Percentiles rank a stretch among this genome's conserved stretches.
Conservation (phyloP, 2,888 invertebrate genomes). For the Craniophora ligustri region DNA sequence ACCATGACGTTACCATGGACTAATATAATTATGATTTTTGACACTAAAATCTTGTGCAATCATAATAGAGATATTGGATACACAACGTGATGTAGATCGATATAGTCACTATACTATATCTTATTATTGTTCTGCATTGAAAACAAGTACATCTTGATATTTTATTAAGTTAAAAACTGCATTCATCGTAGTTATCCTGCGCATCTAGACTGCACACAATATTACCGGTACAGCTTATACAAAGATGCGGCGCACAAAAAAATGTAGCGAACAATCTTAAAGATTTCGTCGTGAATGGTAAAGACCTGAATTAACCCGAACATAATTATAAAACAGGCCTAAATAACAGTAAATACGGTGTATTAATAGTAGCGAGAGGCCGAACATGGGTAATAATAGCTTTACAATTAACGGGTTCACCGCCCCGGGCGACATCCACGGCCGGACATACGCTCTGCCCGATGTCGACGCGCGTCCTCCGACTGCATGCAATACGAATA, state of each 20-base stretch:
- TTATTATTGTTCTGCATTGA: no score
- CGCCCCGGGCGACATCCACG: conserved; percentile 38
- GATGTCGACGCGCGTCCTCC: conserved; percentile 29
- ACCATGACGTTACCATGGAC: conserved; percentile 48
- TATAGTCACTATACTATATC: no score
- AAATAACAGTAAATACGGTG: conserved; percentile 48
- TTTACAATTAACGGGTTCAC: conserved; percentile 46
- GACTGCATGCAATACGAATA: conserved; percentile 39
- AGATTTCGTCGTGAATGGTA: conserved; percentile 42
- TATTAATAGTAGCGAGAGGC: conserved; percentile 41
- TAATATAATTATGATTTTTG: conserved; percentile 48
- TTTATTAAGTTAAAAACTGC: neutral
- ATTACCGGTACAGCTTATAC: neutral
- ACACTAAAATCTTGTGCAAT: no score
- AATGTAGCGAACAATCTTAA: conserved; percentile 17
- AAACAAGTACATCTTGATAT: no score
- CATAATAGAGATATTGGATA: no score
- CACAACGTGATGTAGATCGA: no score
- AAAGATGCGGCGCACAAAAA: conserved; percentile 20
- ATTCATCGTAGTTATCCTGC: neutral
- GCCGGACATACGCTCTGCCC: conserved; percentile 20
- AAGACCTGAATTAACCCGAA: conserved; percentile 31
- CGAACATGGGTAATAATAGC: conserved; percentile 45
- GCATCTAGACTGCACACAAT: neutral
- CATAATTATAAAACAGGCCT: conserved; percentile 49